A percentile compares a stretch with the other conserved stretches of the same genome.
These are phyloP conservation scores for Diplosoma virens DNA, from an alignment of 23 tunicate species.

Conservation along the genomic window DNA sequence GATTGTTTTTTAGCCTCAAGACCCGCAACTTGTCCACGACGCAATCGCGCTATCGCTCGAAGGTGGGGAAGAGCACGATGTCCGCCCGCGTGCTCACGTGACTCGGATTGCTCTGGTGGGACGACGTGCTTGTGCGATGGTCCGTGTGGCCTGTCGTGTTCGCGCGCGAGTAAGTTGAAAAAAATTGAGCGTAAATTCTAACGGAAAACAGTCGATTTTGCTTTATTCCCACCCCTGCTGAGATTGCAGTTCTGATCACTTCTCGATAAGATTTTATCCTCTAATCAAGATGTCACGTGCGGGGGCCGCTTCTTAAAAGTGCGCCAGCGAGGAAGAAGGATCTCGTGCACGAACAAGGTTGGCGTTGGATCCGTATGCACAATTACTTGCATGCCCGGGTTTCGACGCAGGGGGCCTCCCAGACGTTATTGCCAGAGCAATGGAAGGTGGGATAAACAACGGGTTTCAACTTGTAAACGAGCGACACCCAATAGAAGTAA, in stretches of 20 bases:
- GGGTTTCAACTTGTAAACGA: too few species aligned
- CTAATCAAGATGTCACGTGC: background rate
- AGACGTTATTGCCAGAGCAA: conserved; percentile 31
- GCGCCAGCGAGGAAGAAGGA: conserved; percentile 1
- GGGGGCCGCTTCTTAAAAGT: background rate
- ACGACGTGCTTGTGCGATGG: conserved; percentile 17
- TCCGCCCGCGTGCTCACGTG: background rate
- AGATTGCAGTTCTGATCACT: too few species aligned
- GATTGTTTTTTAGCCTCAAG: too few species aligned
- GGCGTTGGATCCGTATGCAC: conserved; percentile 49
- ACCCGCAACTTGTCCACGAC: conserved; percentile 8
- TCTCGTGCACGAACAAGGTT: conserved; percentile 34
- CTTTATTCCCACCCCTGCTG: background rate
- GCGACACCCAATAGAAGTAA: too few species aligned
- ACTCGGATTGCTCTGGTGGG: background rate
- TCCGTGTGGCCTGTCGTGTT: conserved; percentile 9
- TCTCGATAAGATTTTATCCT: too few species aligned
- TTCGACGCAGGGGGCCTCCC: conserved; percentile 1
- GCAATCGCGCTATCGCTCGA: conserved; percentile 7
- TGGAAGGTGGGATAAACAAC: conserved; percentile 55
- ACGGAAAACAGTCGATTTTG: background rate
- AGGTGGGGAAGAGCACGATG: background rate
- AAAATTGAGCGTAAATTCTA: background rate
- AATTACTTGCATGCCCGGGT: conserved; percentile 4
- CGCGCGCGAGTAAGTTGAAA: background rate